Conservation (phyloP, 1,140 invertebrate species). For the Conus ventricosus region DNA sequence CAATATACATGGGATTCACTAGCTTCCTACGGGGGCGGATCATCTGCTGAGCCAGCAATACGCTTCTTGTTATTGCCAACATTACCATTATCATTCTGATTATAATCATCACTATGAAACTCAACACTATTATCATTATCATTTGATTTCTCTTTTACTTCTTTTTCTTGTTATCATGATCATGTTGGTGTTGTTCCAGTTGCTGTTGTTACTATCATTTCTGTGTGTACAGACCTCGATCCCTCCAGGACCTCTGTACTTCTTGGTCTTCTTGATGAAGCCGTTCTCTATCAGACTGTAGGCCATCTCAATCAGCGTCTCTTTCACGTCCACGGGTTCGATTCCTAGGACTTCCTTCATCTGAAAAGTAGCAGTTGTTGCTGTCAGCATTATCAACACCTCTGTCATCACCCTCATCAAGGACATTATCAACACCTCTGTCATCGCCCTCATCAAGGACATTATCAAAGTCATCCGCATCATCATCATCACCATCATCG, state of each 20-base stretch:
- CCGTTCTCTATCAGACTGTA: slow-evolving; percentile 76
- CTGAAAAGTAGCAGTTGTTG: slow-evolving; percentile 44
- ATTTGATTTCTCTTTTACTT: not conserved
- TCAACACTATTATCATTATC: no score
- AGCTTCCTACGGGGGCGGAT: no score
- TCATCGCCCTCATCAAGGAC: not conserved
- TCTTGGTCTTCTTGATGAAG: slow-evolving; percentile 74
- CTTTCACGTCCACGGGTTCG: slow-evolving; percentile 68
- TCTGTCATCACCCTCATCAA: not conserved
- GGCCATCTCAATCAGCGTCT: slow-evolving; percentile 76
- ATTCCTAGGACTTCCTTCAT: slow-evolving; percentile 73
- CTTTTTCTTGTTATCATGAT: no score
- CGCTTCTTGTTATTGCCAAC: no score
- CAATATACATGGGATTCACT: no score
- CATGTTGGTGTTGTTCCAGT: no score
- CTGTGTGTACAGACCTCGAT: not conserved
- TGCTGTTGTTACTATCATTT: not conserved
- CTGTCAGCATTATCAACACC: not conserved
- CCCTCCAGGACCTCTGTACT: slow-evolving; percentile 64
- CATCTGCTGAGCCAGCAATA: no score
- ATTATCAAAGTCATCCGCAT: no score
- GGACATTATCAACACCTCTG: no score
- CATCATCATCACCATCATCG: no score
- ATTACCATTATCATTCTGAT: no score
- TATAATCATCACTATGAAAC: no score